A percentile compares a stretch with the other conserved stretches of the same genome.
Evolutionary conservation across 35 echinoderm and acorn worm species (phyloP).

Genomic region (Hemicentrotus pulcherrimus): DNA sequence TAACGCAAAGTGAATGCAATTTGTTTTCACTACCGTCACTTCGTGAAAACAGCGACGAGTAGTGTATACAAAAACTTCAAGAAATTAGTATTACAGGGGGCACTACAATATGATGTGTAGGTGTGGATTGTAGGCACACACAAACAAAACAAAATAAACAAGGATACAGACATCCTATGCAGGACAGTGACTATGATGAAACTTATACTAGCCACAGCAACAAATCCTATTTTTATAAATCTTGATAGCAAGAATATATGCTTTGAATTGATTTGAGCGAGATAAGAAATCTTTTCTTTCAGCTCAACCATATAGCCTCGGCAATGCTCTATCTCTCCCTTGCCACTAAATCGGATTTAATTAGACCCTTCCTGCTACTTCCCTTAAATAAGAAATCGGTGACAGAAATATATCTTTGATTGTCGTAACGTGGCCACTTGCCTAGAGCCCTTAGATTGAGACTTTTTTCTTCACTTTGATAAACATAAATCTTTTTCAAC

Average conservation of each 20-base stretch:
- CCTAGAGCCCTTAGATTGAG: background rate
- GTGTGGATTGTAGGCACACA: too few relatives aligned
- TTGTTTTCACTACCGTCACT: too few relatives aligned
- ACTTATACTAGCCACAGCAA: background rate
- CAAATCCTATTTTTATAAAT: background rate
- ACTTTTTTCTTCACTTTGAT: background rate
- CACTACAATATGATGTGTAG: too few relatives aligned
- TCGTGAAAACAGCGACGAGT: too few relatives aligned
- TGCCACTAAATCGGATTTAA: constrained; percentile 22
- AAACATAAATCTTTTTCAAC: background rate
- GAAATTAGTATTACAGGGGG: too few relatives aligned
- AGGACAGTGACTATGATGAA: background rate
- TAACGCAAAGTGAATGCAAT: too few relatives aligned
- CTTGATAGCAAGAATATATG: constrained; percentile 3
- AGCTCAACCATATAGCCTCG: background rate
- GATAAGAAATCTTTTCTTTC: background rate
- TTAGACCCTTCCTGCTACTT: background rate
- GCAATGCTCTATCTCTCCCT: background rate
- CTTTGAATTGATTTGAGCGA: background rate
- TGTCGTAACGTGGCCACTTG: background rate
- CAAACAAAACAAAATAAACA: too few relatives aligned
- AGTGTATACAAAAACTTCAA: too few relatives aligned
- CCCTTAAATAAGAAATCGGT: background rate
- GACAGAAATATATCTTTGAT: constrained; percentile 33
- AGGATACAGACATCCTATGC: background rate